Evolutionary conservation across 2,797 vertebrate species (phyloP).

Genomic region (Acrossocheilus fasciatus): DNA sequence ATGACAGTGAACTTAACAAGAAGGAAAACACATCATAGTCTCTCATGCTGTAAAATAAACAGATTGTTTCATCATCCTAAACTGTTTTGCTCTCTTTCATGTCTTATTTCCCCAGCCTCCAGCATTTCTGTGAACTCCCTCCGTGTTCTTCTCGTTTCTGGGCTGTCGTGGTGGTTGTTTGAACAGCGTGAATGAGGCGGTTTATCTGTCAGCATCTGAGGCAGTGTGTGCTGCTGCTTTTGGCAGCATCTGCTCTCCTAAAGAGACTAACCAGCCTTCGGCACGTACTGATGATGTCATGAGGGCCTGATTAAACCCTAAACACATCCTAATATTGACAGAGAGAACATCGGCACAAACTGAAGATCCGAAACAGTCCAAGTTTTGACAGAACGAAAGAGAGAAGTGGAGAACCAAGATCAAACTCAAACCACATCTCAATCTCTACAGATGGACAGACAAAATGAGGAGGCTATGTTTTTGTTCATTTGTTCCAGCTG

Average conservation of each 20-base stretch:
- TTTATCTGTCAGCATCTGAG: constrained; percentile 61
- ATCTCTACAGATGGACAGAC: background rate
- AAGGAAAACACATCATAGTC: constrained; percentile 29
- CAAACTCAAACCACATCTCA: background rate
- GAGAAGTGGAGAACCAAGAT: background rate
- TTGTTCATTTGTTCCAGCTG: constrained; percentile 21
- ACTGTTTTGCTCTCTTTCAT: constrained; percentile 32
- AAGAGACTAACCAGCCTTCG: constrained; percentile 50
- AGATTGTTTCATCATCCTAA: constrained; percentile 37
- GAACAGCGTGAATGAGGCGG: constrained; percentile 41
- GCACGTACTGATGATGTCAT: constrained; percentile 58
- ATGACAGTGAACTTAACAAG: constrained; percentile 24
- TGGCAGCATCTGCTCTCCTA: constrained; percentile 44
- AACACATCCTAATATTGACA: constrained; percentile 10
- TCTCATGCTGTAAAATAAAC: constrained; percentile 28
- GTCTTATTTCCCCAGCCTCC: constrained; percentile 32
- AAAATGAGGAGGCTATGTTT: constrained; percentile 1
- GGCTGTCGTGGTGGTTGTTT: constrained; percentile 35
- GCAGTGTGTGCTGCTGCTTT: constrained; percentile 48
- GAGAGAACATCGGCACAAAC: background rate
- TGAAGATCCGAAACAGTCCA: background rate
- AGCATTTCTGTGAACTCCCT: constrained; percentile 20
- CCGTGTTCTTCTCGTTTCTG: constrained; percentile 37
- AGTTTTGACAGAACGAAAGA: background rate
- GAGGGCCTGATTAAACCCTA: constrained; percentile 29